Conservation (phyloP, 1,140 invertebrate genomes). For the Brachionus asplanchnoidis region DNA sequence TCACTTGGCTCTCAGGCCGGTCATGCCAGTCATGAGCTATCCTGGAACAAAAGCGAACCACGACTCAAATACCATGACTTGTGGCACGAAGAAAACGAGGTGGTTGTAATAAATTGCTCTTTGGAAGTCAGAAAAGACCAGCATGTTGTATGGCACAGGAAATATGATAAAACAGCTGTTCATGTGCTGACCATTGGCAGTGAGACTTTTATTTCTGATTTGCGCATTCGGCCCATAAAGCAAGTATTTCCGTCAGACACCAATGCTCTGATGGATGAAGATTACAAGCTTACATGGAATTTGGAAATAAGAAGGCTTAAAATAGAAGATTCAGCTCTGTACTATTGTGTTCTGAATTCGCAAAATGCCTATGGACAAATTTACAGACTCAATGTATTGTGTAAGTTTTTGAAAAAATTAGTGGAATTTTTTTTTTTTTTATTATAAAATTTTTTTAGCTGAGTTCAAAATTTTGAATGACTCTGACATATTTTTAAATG, state of each 20-base stretch:
- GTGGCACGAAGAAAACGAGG: not conserved
- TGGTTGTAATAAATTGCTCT: conserved; percentile 26
- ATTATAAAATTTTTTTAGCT: not conserved
- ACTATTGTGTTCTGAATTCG: conserved; percentile 40
- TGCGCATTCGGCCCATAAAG: conserved; percentile 19
- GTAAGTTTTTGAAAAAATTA: not conserved
- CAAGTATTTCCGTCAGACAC: not conserved
- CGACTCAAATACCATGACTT: not conserved
- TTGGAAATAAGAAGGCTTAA: conserved; percentile 21
- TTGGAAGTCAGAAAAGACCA: conserved; percentile 22
- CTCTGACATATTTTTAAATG: not conserved
- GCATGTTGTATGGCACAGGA: conserved; percentile 36
- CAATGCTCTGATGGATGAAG: not conserved
- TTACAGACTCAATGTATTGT: conserved; percentile 33
- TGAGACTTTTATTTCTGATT: conserved; percentile 40
- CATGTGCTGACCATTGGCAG: conserved; percentile 39
- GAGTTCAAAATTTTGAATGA: conserved; percentile 12
- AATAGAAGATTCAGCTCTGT: conserved; percentile 14
- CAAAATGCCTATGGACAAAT: conserved; percentile 39
- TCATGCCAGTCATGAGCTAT: not conserved
- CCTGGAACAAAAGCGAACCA: not conserved
- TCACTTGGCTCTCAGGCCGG: not conserved
- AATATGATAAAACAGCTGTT: conserved; percentile 37
- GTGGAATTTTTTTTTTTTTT: not conserved
- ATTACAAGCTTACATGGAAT: conserved; percentile 37